phyloP scores from a whole-genome alignment of 2,113 vertebrate species.

The Chionis minor region DNA sequence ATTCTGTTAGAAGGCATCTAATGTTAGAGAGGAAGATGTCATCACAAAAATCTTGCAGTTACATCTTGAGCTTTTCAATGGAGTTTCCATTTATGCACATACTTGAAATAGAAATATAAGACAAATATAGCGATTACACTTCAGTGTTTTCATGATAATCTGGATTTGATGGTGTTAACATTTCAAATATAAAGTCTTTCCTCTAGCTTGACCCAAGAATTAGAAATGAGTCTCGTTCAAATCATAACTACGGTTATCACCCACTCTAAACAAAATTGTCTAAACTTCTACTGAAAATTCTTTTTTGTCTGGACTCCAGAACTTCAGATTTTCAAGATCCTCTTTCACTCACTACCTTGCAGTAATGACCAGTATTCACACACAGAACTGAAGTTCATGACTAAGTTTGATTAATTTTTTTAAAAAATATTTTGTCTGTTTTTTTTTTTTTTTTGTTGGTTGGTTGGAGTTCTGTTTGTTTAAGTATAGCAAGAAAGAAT shows the following conservation, averaged over 20 bases:
- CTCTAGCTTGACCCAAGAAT: background rate
- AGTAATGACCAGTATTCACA: background rate
- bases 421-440: background rate
- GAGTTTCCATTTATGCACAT: background rate
- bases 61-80: background rate
- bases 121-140: background rate
- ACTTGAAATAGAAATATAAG: background rate
- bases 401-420: background rate
- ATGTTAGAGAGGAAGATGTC: background rate
- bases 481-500: background rate
- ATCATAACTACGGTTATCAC: background rate
- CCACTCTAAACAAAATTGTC: background rate
- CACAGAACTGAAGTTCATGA: background rate
- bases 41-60: background rate
- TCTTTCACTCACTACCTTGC: fast-evolving
- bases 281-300: background rate
- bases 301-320: background rate
- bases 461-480: background rate
- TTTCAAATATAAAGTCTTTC: background rate
- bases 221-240: background rate
- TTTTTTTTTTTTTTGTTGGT: background rate
- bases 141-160: background rate
- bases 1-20: background rate
- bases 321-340: background rate
- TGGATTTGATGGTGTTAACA: background rate